phyloP scores from a whole-genome alignment of 2,888 invertebrate genomes.

The Sacculina carcini region DNA sequence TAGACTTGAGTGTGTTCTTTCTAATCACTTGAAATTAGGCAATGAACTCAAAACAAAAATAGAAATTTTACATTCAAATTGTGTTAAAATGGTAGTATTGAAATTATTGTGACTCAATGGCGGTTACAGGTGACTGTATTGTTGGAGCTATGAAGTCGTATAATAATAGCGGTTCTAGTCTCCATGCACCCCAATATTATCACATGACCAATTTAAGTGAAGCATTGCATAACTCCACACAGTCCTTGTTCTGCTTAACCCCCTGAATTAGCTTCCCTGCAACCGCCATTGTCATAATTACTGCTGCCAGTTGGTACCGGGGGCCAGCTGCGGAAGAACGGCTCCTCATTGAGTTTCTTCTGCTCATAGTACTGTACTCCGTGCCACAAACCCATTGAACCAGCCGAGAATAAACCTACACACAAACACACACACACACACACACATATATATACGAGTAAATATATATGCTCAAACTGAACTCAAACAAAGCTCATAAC shows the following conservation, averaged over 20 bases:
- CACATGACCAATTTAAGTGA: too few relatives aligned
- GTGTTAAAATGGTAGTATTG: not conserved
- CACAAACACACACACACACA: not conserved
- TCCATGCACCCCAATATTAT: too few relatives aligned
- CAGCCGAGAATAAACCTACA: slow-evolving; percentile 59
- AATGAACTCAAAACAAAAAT: not conserved
- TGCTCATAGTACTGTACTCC: slow-evolving; percentile 87
- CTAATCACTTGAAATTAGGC: too few relatives aligned
- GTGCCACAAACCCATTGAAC: slow-evolving; percentile 87
- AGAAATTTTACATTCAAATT: not conserved
- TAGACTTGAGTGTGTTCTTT: too few relatives aligned
- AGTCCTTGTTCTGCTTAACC: too few relatives aligned
- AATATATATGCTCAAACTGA: not conserved
- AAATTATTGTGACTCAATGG: not conserved
- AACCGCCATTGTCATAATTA: too few relatives aligned
- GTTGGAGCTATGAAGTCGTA: too few relatives aligned
- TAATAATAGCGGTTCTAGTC: too few relatives aligned
- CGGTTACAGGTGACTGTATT: too few relatives aligned
- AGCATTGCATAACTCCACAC: too few relatives aligned
- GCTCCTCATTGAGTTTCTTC: slow-evolving; percentile 80
- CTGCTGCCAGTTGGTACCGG: slow-evolving; percentile 10
- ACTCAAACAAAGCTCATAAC: not conserved
- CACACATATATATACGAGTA: not conserved
- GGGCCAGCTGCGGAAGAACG: slow-evolving; percentile 74
- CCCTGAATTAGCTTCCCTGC: too few relatives aligned